Percentiles rank a stretch among this genome's conserved stretches.
Evolutionary conservation across 2,113 vertebrate species (phyloP).

Genomic region (Egretta garzetta): DNA sequence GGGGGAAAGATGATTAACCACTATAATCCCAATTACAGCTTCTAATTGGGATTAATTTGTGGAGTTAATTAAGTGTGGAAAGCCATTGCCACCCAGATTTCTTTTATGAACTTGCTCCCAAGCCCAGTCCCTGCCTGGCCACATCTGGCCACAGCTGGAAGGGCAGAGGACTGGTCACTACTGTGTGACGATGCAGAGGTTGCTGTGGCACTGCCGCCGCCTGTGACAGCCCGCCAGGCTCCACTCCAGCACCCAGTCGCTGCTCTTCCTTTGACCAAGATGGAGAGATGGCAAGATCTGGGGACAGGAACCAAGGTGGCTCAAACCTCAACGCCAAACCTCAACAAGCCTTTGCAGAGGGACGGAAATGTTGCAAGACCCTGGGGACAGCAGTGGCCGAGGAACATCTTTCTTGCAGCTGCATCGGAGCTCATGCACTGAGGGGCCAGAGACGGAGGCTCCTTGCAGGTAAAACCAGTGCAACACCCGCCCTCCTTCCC

Average conservation of each 20-base stretch:
- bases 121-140: not conserved
- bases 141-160: not conserved
- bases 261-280: not conserved
- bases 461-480: not conserved
- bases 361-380: not conserved
- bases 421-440: not conserved
- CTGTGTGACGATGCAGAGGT: not conserved
- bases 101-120: not conserved
- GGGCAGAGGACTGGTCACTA: not conserved
- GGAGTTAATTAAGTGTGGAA: conserved; percentile 6
- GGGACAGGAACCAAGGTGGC: not conserved
- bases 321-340: not conserved
- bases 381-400: not conserved
- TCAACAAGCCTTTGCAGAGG: not conserved
- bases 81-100: not conserved
- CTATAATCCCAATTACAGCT: conserved; percentile 25
- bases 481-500: no score
- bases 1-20: conserved; percentile 20
- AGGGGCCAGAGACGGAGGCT: not conserved
- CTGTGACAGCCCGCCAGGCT: not conserved
- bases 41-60: conserved; percentile 48
- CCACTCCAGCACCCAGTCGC: not conserved
- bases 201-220: not conserved
- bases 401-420: not conserved
- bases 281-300: not conserved